phyloP scores from a whole-genome alignment of 2,888 invertebrate genomes.

The Flexamia atlantica region DNA sequence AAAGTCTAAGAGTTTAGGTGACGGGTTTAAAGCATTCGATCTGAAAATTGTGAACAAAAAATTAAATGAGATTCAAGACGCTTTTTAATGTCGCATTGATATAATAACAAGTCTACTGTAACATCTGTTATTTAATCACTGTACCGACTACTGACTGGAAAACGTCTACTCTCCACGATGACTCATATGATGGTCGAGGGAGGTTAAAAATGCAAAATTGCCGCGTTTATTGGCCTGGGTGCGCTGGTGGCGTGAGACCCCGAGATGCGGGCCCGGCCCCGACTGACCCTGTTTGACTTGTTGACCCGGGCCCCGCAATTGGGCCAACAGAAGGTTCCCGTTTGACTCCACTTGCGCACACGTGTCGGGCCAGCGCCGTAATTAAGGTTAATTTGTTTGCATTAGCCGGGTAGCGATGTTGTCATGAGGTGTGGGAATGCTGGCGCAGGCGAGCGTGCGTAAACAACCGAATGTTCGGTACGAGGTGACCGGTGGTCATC shows the following conservation, averaged over 20 bases:
- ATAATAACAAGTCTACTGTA: too few species aligned
- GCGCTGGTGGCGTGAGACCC: slow-evolving; percentile 12
- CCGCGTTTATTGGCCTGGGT: not conserved
- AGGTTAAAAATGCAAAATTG: slow-evolving; percentile 19
- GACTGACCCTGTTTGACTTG: slow-evolving; percentile 33
- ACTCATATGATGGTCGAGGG: too few species aligned
- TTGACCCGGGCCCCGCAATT: slow-evolving; percentile 40
- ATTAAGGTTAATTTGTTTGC: slow-evolving; percentile 57
- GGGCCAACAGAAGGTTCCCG: slow-evolving; percentile 52
- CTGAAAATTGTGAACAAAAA: too few species aligned
- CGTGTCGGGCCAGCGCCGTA: slow-evolving; percentile 44
- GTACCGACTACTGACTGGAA: too few species aligned
- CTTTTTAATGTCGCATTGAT: too few species aligned
- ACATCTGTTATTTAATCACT: too few species aligned
- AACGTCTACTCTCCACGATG: too few species aligned
- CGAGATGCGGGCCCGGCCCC: slow-evolving; percentile 9
- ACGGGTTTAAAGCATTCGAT: too few species aligned
- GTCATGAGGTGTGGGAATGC: slow-evolving; percentile 53
- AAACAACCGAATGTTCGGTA: too few species aligned
- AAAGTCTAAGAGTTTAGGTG: too few species aligned
- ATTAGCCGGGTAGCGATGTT: slow-evolving; percentile 34
- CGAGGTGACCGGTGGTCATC: too few species aligned
- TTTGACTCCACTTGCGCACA: slow-evolving; percentile 35
- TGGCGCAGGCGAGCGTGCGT: not conserved
- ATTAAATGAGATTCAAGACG: too few species aligned